A percentile compares a stretch with the other conserved stretches of the same genome.
These are phyloP conservation scores for Macrostomum cliftonense DNA, from an alignment of 2,888 invertebrate species.

Conservation along the genomic window DNA sequence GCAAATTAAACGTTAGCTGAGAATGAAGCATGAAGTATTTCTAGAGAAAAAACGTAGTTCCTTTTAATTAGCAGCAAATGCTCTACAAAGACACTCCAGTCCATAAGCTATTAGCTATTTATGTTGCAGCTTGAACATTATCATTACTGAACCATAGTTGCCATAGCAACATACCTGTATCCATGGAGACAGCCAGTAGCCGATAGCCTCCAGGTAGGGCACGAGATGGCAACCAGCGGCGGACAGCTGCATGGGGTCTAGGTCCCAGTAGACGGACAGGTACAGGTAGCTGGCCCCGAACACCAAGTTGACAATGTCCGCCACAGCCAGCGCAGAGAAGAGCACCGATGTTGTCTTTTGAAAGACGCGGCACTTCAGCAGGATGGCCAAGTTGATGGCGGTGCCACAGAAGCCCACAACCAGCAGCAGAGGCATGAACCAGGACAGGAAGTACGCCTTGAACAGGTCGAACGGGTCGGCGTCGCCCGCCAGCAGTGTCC, in stretches of 20 bases:
- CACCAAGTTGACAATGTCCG: slow-evolving; percentile 2
- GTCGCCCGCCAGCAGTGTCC: too few species aligned
- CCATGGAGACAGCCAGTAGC: slow-evolving; percentile 5
- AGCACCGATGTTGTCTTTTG: neutral
- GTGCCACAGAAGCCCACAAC: neutral
- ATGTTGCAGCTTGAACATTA: too few species aligned
- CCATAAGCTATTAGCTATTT: too few species aligned
- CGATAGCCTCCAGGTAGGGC: slow-evolving; percentile 3
- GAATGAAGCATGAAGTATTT: too few species aligned
- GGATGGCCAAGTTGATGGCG: neutral
- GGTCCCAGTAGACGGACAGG: neutral
- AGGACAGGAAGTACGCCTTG: neutral
- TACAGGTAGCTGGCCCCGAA: slow-evolving; percentile 3
- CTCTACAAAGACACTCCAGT: too few species aligned
- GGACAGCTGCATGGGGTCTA: neutral
- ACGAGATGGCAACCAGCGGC: neutral
- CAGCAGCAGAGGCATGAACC: slow-evolving; percentile 2
- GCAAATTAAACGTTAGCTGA: too few species aligned
- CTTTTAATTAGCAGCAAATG: too few species aligned
- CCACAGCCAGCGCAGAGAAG: neutral
- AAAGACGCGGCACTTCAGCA: neutral
- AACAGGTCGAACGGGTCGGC: neutral
- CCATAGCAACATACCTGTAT: neutral
- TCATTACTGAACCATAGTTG: too few species aligned
- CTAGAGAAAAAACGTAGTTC: too few species aligned